A percentile compares a stretch with the other conserved stretches of the same genome.
Evolutionary conservation across 2,888 invertebrate species (phyloP).

Genomic region (Encarsia formosa): DNA sequence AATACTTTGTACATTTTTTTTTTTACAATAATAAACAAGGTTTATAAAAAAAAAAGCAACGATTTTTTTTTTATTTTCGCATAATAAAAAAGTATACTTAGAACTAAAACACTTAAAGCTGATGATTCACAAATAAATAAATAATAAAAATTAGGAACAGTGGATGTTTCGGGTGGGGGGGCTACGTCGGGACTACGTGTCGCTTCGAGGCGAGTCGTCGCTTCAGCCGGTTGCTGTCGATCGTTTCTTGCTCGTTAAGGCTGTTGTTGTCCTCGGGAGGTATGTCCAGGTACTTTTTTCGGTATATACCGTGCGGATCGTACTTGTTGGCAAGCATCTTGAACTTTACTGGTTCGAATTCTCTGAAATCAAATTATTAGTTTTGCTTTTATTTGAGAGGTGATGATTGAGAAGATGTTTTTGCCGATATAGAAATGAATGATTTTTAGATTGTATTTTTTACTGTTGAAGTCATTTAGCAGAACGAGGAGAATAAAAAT

Average conservation of each 20-base stretch:
- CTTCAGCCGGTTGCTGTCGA: conserved; percentile 2
- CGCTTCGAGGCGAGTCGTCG: conserved; percentile 1
- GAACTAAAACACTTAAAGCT: neutral
- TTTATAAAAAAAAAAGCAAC: neutral
- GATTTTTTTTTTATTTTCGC: neutral
- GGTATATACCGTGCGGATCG: conserved; percentile 35
- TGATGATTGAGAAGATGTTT: too few species aligned
- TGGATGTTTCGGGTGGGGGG: too few species aligned
- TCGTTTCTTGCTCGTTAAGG: conserved; percentile 12
- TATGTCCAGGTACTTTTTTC: conserved; percentile 32
- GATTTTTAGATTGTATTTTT: too few species aligned
- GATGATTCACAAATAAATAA: neutral
- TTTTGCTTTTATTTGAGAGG: too few species aligned
- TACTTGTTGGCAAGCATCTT: conserved; percentile 34
- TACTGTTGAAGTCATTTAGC: too few species aligned
- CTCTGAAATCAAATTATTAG: conserved; percentile 33
- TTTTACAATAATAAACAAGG: neutral
- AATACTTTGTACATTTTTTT: neutral
- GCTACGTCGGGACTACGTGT: too few species aligned
- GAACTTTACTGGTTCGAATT: conserved; percentile 34
- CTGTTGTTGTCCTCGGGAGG: conserved; percentile 28
- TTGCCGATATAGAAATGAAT: too few species aligned
- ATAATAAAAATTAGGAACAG: neutral
- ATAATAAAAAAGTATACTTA: neutral
- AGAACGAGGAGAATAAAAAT: too few species aligned